Base-by-base conservation (phyloP, 2,888 invertebrate species). In the Amiota minor region DNA sequence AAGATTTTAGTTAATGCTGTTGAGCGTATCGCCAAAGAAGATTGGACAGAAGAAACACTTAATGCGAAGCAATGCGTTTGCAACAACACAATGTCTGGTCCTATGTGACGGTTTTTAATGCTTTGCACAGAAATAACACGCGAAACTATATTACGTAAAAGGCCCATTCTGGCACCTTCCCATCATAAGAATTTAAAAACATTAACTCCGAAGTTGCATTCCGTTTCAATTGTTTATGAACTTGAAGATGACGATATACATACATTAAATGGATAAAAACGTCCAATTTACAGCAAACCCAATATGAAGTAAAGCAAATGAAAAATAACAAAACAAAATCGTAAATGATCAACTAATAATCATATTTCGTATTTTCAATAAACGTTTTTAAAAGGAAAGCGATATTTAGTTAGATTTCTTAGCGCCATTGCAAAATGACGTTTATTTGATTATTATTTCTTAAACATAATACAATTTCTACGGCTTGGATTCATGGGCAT, bases 1-100 rank as follows among this genome's bases (percentile, higher is more conserved):
- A 90, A 92, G 61, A 91, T 98, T 56, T 91, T 98, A 59, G 88
- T 93, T 0, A 91, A 92, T 80, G 92, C 94, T 0, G 93, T 98
- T 0, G 92, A 93, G 71, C 91, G 93, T 74, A 93, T 98, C 76
- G 94, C 94, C 0, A 90, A 91, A 0, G 91, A 93, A 75, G 92
- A 95, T 84, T 96, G 96, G 96, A 91, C 92, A 35, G 89, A 92
- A 18, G 92, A 91, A 53, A 92, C 95, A 61, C 89, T 92, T 4
- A 91, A 92, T 53, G 91, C 95, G 76, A 91, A 92, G 88, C 77
- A 88, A 85, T 88, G 86, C 65, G 88, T 88, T 23, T 83, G 83
- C 78, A 83, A 87, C 75, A 88, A 88, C 64, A 88, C 86, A 4
- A 88, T 88, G 88, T 76, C 82, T 3, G 85, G 82, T 46, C 82